Base-by-base conservation (phyloP, 2,113 vertebrate species). In the Eolophus roseicapilla region DNA sequence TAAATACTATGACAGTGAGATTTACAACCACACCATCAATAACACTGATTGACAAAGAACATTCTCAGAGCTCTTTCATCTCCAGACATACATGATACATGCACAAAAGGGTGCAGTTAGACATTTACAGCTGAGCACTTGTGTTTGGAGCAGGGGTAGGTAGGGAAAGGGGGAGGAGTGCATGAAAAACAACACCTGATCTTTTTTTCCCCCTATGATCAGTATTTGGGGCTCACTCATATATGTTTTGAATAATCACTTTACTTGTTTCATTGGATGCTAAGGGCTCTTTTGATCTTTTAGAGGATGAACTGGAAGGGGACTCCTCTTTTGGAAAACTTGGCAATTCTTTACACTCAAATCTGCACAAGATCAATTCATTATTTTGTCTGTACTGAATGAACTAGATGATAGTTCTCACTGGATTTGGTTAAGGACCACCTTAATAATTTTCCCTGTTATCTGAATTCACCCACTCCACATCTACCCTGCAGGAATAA, bases 11-110 rank as follows among this genome's bases (percentile, higher is more conserved):
- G 91, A 89, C 77, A 86, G 60, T 35, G 63, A 92, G 81, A 95
- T 95, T 95, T 91, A 95, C 39, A 53, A 16, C 70, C 57, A 16
- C 2, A 2, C 75, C 92, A 82, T 95, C 88, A 91, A 68, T 91
- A 89, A 92, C 47, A 57, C 17, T 60, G 82, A 86, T 90, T 91
- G 93, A 92, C 91, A 92, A 82, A 91, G 81, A 87, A 69, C 83
- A 92, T 93, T 89, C 83, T 92, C 39, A 79, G 55, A 95, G 60
- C n/a, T 47, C 89, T 95, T 92, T 95, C 33, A 87, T 92, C 93
- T 95, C 74, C 52, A 50, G 60, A 44, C 46, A 86, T 94, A 68
- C 27, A 29, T n/a, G 60, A 89, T 76, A 24, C 11, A 60, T 18
- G 47, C 2, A 3, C 43, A 55, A 79, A 92, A 70, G 43, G 8